These are phyloP conservation scores for Xiphias gladius DNA, from an alignment of 2,113 vertebrate genomes.

Conservation along the genomic window DNA sequence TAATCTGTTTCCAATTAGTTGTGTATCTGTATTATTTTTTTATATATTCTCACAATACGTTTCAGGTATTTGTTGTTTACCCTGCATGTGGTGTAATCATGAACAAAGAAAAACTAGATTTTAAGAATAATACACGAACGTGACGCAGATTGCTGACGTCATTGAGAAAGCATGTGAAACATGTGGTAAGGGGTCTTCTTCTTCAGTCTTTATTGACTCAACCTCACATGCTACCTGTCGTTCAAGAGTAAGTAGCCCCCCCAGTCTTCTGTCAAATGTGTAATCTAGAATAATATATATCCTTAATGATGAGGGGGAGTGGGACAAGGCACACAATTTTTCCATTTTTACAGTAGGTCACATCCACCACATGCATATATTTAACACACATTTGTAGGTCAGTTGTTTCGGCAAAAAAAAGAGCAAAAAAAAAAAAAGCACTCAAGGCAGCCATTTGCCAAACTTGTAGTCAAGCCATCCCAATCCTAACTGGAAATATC, in stretches of 20 bases:
- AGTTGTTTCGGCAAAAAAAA: conserved; percentile 51
- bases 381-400: conserved; percentile 75
- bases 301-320: conserved; percentile 7
- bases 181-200: not conserved
- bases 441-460: conserved; percentile 50
- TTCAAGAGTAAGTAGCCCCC: not conserved
- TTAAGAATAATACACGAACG: not conserved
- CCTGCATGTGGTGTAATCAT: not conserved
- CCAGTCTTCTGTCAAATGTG: not conserved
- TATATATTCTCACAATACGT: not conserved
- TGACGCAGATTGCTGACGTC: not conserved
- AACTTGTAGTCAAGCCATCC: conserved; percentile 48
- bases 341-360: conserved; percentile 59
- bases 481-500: conserved; percentile 70
- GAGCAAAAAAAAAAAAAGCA: conserved; percentile 30
- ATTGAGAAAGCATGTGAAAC: not conserved
- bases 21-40: conserved; percentile 7
- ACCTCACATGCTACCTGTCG: conserved; percentile 1
- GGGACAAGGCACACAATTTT: conserved; percentile 32
- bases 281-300: conserved; percentile 21
- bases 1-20: conserved; percentile 33
- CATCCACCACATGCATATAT: conserved; percentile 39
- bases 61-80: conserved; percentile 9
- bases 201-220: not conserved
- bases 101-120: not conserved